Base-by-base conservation (phyloP, 2,113 vertebrate genomes). In the Oncorhynchus masou region DNA sequence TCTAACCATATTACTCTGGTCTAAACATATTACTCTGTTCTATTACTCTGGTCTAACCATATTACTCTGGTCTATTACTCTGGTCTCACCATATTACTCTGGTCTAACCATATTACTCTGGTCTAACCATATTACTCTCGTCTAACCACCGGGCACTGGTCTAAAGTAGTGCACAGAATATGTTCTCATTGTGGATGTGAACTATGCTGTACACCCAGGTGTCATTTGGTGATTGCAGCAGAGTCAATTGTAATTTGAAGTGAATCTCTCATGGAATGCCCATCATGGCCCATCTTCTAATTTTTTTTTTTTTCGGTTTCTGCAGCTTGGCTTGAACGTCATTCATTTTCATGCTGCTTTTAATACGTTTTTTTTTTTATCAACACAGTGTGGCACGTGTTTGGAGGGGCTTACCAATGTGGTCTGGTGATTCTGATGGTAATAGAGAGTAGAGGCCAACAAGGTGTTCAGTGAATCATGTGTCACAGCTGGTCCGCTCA, bases 401-500 rank as follows among this genome's bases (percentile, higher is more conserved):
- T 80, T 72, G 45, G 77, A 83, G 89, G 78, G 82, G 62, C 82
- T 83, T 22, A 45, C n/a, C 70, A 45, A 11, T 75, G 6, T 49
- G 59, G 48, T 49, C 73, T 60, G 51, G 31, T 24, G 6, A 45
- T 45, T 45, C 8, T 45, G 39, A 11, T 45, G 9, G 39, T 45
- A 1, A n/a, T 45, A 11, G 9, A 45, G 39, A 45, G 9, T 45
- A 45, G 39, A 70, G 85, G 84, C 88, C 83, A 88, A 80, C 82
- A 81, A 89, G 87, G 85, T 90, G 86, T 88, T 89, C 89, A 89
- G 86, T 91, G 89, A 94, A 92, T 91, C 88, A 92, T 85, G 79
- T 79, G 83, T 73, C 86, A 84, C 82, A 90, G 88, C 89, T 85
- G 87, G 88, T 88, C 82, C 70, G 86, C 79, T 82, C 82, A 74